Evolutionary conservation across 1,140 invertebrate species (phyloP).

Genomic region (Cotesia chilonis): DNA sequence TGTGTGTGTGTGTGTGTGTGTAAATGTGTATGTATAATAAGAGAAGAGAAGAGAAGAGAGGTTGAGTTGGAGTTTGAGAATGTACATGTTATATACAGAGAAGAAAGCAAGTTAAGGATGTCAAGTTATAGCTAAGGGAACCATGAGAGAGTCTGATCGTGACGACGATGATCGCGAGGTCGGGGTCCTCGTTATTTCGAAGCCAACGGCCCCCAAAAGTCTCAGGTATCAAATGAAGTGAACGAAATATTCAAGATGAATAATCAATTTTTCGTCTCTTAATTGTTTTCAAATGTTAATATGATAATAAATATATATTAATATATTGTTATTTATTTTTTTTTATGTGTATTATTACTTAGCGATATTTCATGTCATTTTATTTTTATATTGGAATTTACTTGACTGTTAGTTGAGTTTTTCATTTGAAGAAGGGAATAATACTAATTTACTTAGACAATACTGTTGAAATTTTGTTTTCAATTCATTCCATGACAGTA

Average conservation of each 20-base stretch:
- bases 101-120: background rate
- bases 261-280: slow-evolving; percentile 35
- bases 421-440: too few species aligned
- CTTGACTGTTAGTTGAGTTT: too few species aligned
- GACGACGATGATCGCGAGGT: slow-evolving; percentile 33
- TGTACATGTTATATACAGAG: background rate
- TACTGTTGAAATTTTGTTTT: too few species aligned
- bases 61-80: too few species aligned
- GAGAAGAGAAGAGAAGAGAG: too few species aligned
- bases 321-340: background rate
- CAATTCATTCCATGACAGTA: too few species aligned
- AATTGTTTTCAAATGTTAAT: slow-evolving; percentile 38
- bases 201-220: slow-evolving; percentile 28
- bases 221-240: slow-evolving; percentile 25
- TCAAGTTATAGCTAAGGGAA: slow-evolving; percentile 13
- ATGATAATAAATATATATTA: background rate
- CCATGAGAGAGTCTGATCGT: background rate
- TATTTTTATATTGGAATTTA: background rate
- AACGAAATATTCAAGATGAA: slow-evolving; percentile 34
- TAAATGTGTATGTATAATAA: too few species aligned
- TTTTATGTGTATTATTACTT: background rate
- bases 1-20: background rate
- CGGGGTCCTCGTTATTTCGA: slow-evolving; percentile 31
- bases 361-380: slow-evolving; percentile 26
- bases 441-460: too few species aligned